Evolutionary conservation across 1,140 invertebrate genomes (phyloP).

Genomic region (Anastrepha ludens): DNA sequence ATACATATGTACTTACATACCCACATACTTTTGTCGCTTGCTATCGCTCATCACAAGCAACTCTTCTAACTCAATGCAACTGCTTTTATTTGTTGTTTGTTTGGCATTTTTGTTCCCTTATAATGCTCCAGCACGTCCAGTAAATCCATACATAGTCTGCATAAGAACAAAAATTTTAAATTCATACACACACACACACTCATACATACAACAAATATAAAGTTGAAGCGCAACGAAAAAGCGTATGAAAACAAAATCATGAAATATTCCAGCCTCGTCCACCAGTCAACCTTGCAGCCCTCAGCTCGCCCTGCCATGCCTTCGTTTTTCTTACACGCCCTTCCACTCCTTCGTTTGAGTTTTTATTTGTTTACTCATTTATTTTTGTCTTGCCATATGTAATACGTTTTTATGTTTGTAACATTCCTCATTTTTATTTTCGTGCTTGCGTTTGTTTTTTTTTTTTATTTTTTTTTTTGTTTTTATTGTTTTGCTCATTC

Average conservation of each 20-base stretch:
- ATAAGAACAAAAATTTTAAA: neutral
- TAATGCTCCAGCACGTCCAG: neutral
- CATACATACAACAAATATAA: neutral
- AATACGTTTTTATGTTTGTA: neutral
- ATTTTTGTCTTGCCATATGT: neutral
- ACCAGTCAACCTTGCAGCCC: neutral
- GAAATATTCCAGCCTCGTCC: neutral
- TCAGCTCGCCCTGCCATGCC: neutral
- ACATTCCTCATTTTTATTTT: neutral
- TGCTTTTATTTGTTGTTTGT: conserved; percentile 7
- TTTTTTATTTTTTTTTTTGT: conserved; percentile 14
- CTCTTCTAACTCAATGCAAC: neutral
- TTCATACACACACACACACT: neutral
- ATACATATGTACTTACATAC: neutral
- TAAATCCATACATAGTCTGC: neutral
- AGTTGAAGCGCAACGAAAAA: neutral
- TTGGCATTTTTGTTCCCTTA: neutral
- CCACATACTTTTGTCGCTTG: neutral
- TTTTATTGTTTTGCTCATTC: neutral
- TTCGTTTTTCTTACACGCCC: neutral
- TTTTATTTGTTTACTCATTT: neutral
- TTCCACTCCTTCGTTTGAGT: neutral
- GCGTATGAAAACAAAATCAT: conserved; percentile 23
- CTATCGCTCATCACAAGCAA: neutral
- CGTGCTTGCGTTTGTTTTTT: neutral